These are phyloP conservation scores for Amblyornis subalaris DNA, from an alignment of 2,113 vertebrate species.

Conservation along the genomic window DNA sequence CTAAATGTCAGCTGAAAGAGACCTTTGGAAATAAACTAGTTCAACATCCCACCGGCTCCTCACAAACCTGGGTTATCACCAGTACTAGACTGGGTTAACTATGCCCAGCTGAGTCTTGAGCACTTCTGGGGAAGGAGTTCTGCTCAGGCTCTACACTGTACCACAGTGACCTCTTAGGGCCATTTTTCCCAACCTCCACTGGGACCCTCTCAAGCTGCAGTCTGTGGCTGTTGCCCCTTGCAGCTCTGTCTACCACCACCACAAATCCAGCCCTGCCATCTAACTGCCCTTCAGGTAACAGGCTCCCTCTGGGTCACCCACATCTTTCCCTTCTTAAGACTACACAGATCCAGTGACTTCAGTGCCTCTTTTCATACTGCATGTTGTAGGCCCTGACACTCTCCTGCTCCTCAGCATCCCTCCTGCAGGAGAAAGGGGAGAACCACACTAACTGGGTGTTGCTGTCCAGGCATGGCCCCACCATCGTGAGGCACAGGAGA, in stretches of 20 bases:
- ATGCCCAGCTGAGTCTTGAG: neutral
- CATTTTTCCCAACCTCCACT: neutral
- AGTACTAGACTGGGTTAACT: neutral
- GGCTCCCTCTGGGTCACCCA: accelerated
- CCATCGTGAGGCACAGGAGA: accelerated
- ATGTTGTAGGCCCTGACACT: neutral
- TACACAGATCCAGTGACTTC: neutral
- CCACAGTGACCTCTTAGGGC: neutral
- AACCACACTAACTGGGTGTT: neutral
- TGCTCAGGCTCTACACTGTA: neutral
- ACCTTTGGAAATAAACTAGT: neutral
- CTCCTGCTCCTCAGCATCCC: neutral
- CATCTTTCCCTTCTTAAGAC: neutral
- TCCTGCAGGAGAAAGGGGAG: neutral
- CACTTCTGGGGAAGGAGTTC: neutral
- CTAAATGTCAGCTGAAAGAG: accelerated
- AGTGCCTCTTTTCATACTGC: neutral
- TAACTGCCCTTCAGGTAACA: neutral
- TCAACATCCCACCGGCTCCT: neutral
- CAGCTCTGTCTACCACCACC: neutral
- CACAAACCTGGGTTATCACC: neutral
- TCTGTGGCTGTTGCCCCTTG: neutral
- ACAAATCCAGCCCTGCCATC: neutral
- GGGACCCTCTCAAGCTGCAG: neutral
- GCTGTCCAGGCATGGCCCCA: neutral